Evolutionary conservation across 2,797 vertebrate genomes (phyloP).

Genomic region (Enteromius anoplus): DNA sequence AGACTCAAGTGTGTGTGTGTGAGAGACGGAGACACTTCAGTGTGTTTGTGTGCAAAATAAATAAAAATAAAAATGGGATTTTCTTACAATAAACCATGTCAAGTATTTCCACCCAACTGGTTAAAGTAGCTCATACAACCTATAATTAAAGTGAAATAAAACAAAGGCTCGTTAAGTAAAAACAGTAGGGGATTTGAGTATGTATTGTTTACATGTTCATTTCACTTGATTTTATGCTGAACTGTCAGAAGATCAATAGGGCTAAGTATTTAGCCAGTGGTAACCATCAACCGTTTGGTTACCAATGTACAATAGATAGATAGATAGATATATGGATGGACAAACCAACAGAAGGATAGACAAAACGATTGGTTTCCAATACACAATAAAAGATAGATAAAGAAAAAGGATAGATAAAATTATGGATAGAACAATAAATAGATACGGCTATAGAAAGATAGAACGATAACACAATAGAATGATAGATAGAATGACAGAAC

Average conservation of each 20-base stretch:
- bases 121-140: not conserved
- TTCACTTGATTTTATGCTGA: not conserved
- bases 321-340: not conserved
- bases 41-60: not conserved
- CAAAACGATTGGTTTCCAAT: not conserved
- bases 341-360: not conserved
- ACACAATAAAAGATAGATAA: not conserved
- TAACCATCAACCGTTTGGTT: not conserved
- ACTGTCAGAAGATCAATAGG: not conserved
- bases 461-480: not conserved
- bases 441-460: not conserved
- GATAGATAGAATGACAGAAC: too few species aligned
- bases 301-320: not conserved
- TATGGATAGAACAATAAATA: not conserved
- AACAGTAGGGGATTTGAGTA: too few species aligned
- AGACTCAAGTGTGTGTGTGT: constrained; percentile 5
- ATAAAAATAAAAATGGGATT: not conserved
- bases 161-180: not conserved
- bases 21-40: not conserved
- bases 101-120: not conserved
- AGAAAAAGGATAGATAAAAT: not conserved
- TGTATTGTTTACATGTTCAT: not conserved
- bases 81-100: not conserved
- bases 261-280: not conserved
- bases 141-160: not conserved